Evolutionary conservation across 1,140 invertebrate species (phyloP), one percentile per base, ranked within the genome.

Genomic region (Rhopalosiphum padi): DNA sequence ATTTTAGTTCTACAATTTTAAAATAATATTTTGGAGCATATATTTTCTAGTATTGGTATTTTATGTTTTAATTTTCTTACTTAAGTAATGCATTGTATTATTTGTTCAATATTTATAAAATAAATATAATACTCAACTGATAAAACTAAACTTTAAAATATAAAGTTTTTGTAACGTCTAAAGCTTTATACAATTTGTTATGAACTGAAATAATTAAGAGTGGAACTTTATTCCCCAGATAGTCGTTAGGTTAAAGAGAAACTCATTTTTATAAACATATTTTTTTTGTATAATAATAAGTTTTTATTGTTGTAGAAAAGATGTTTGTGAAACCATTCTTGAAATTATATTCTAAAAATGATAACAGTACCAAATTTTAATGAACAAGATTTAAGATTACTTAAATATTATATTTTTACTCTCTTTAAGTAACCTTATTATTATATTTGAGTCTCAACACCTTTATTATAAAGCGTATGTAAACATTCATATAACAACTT

Each of bases 81-180:
- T 68, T 4, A 68, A 15, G 30, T 4, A 68, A 15, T 77, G 60
- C n/a, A 41, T 43, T 43, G 6, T 41, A 41, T 85, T 85, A 41
- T 85, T 25, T 43, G 23, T 37, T 11, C 23, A 87, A 48, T n/a
- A 87, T 51, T 48, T 89, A 53, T 55, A 89, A 35, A 89, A 53
- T 55, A 55, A 55, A 60, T 53, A 88, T 53, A 35, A 51, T 15
- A 60, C 11, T n/a, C 9, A 82, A 82, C 21, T 82, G 43, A 48
- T 91, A 82, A 82, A 91, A 91, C 68, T 35, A 43, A n/a, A 43
- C 25, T 60, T 60, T 41, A 60, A 90, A 90, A 25, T 90, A 37
- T 30, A 60, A 90, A 90, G 18, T 94, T 60, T 92, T 94, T 55
- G 22, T 21, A 89, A 91, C 22, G 90, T 94, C 83, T 90, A 86